phyloP scores from a whole-genome alignment of 2,797 vertebrate genomes.

The Sebastes dallii region DNA sequence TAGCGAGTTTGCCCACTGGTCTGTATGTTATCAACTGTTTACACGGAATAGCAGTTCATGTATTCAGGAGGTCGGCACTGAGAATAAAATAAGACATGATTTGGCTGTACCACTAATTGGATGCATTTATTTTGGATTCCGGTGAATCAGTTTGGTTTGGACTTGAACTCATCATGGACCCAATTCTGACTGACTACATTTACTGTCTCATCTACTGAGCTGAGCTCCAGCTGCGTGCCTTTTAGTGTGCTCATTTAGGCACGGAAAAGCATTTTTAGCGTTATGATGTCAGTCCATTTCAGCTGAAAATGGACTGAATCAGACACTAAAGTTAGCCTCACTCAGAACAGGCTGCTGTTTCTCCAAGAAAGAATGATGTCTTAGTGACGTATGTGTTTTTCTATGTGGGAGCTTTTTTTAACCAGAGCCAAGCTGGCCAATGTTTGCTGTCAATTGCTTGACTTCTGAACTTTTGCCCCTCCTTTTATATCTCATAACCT shows the following conservation, averaged over 20 bases:
- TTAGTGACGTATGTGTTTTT: background rate
- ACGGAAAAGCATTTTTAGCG: constrained; percentile 4
- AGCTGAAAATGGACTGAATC: constrained; percentile 14
- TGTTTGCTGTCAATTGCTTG: constrained; percentile 7
- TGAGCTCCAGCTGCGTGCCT: background rate
- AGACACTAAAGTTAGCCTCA: constrained; percentile 4
- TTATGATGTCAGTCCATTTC: constrained; percentile 16
- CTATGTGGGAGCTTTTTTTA: background rate
- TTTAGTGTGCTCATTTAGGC: background rate
- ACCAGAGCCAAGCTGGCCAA: background rate
- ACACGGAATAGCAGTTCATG: background rate
- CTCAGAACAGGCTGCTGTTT: background rate
- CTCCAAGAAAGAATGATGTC: background rate
- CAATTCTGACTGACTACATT: background rate
- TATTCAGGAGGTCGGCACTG: background rate
- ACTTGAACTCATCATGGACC: constrained; percentile 10
- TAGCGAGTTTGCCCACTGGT: background rate
- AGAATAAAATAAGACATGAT: background rate
- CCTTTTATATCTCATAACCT: constrained; percentile 7
- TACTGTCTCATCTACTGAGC: background rate
- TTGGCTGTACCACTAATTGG: background rate
- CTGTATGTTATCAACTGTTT: background rate
- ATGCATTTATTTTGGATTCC: constrained; percentile 9
- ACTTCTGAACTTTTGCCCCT: constrained; percentile 3
- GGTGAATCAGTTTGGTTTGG: background rate